Evolutionary conservation across 2,888 invertebrate species (phyloP).

Genomic region (Monochamus alternatus): DNA sequence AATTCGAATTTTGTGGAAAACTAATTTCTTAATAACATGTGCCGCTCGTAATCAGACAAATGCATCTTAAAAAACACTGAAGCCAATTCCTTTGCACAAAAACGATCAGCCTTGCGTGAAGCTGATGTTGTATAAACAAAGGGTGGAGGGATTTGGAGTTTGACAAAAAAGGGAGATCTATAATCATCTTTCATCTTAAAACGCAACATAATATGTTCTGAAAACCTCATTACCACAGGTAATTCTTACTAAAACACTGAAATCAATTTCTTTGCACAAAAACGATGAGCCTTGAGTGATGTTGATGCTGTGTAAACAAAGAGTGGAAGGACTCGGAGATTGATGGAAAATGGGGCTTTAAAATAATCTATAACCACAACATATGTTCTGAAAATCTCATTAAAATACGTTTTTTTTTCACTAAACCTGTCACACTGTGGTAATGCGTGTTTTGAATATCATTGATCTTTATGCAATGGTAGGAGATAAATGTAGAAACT

Average conservation of each 20-base stretch:
- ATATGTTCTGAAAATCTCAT: neutral
- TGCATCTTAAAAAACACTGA: conserved; percentile 25
- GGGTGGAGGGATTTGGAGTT: neutral
- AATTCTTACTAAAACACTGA: neutral
- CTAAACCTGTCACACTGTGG: neutral
- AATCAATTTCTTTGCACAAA: conserved; percentile 18
- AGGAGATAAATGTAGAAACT: neutral
- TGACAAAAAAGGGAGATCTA: neutral
- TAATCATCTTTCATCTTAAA: conserved; percentile 4
- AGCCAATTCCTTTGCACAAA: conserved; percentile 11
- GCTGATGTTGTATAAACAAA: neutral
- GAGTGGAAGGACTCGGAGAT: neutral
- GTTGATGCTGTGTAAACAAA: neutral
- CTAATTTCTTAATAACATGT: conserved; percentile 7
- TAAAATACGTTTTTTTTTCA: neutral
- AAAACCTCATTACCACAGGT: too few species aligned
- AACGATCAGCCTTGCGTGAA: neutral
- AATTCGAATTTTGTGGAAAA: neutral
- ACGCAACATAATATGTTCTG: neutral
- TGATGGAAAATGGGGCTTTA: neutral
- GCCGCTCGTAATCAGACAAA: conserved; percentile 31
- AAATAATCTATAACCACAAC: neutral
- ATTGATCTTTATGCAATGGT: neutral
- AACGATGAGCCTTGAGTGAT: conserved; percentile 10
- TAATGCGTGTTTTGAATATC: neutral